Base-by-base conservation (phyloP, 2,888 invertebrate species). In the Cheiracanthium punctorium region DNA sequence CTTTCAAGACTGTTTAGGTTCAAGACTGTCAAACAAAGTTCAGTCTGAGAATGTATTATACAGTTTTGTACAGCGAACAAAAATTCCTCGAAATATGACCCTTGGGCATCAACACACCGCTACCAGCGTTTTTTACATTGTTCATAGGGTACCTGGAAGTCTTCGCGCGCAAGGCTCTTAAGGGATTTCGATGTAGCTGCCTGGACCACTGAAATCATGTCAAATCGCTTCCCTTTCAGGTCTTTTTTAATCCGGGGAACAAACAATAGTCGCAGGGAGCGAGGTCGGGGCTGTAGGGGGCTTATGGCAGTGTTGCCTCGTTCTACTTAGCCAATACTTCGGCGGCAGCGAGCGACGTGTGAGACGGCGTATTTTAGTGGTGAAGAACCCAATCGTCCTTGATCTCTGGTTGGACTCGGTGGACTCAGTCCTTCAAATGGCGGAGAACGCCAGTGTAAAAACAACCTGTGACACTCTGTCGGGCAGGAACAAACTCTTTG, bases 101-200 rank as follows among this genome's bases (percentile, higher is more conserved):
- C 70, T 70, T 41, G 37, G 2, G 70, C 70, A 41, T 70, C 70
- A 1, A 33, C 28, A 70, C 70, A 70, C 24, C 37, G n/a, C 28
- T 70, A 33, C 70, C 70, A 70, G 33, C 8, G 0, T 70, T 33
- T 37, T 70, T 70, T 70, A 32, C 70, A 70, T 37, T 33, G 33
- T 33, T 33, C 70, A 41, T 37, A 70, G 37, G 37, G 2, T 2
- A 20, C 48, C 72, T 72, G 72, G 29, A 72, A 72, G 72, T 41
- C 72, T 30, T 72, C 1, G 43, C 12, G 28, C 1, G 43, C 28
- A 72, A 72, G 43, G 43, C 48, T 48, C 33, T 70, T 17, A 1
- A 70, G 20, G 28, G 70, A n/a, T 0, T n/a, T 70, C 41, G 33
- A 10, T n/a, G 10, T 32, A 30, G 37, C 33, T 20, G 32, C 37